These are phyloP conservation scores for Incurvaria masculella DNA, from an alignment of 2,888 invertebrate genomes.

Conservation along the genomic window DNA sequence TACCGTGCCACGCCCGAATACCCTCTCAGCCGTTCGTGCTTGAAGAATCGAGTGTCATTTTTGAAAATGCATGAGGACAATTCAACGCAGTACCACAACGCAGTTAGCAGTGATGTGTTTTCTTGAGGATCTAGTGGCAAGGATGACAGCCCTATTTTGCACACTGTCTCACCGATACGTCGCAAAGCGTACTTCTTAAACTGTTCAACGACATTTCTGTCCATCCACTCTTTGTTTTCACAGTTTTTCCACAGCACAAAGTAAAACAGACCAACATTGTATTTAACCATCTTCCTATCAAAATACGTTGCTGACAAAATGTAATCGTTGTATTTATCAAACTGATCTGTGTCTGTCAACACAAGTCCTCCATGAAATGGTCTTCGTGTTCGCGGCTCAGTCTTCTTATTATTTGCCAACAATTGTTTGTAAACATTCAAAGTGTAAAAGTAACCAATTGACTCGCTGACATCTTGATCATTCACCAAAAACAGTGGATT, in stretches of 20 bases:
- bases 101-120: slow-evolving; percentile 20
- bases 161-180: slow-evolving; percentile 22
- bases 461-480: slow-evolving; percentile 22
- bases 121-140: slow-evolving; percentile 24
- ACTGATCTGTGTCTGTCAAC: slow-evolving; percentile 21
- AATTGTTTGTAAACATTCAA: slow-evolving; percentile 26
- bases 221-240: slow-evolving; percentile 29
- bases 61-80: slow-evolving; percentile 24
- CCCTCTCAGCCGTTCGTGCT: slow-evolving; percentile 23
- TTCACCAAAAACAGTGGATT: slow-evolving; percentile 25
- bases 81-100: slow-evolving; percentile 28
- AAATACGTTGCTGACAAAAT: slow-evolving; percentile 28
- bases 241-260: slow-evolving; percentile 27
- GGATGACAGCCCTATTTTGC: slow-evolving; percentile 25
- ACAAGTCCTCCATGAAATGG: slow-evolving; percentile 27
- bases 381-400: slow-evolving; percentile 25
- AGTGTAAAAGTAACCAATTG: slow-evolving; percentile 29
- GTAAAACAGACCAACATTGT: slow-evolving; percentile 26
- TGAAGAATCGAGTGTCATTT: slow-evolving; percentile 19
- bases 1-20: slow-evolving; percentile 18
- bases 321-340: slow-evolving; percentile 29
- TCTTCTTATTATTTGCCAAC: slow-evolving; percentile 16
- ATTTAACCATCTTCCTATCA: slow-evolving; percentile 23
- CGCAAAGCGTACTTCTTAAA: slow-evolving; percentile 24
- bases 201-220: slow-evolving; percentile 24